Evolutionary conservation across 2,888 invertebrate genomes (phyloP), one percentile per base, ranked within the genome.

Genomic region (Liposcelis brunnea): DNA sequence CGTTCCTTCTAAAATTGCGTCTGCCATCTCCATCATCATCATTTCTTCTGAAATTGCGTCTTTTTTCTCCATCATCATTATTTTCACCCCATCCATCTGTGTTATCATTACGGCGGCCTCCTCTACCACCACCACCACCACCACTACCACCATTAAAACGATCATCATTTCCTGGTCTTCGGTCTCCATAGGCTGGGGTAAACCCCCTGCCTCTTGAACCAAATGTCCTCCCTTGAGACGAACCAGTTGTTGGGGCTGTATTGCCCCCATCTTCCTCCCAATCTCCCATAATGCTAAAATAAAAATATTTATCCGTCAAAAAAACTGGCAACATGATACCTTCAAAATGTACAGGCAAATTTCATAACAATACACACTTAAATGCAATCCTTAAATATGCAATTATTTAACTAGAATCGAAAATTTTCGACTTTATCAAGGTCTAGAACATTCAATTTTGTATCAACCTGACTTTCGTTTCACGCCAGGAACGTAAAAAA

Each of bases 121-220:
- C 63, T 0, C 65, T 57, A 2, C 65, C 63, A 7, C 64, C 60
- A 16, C 64, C 52, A 1, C 65, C 38, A 61, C 60, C 42, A 59
- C 65, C 63, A 7, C 64, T 59, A 16, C 64, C 52, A 1, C 65
- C 38, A 61, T 60, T 42, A 59, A 35, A n/a, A 7, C 48, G 36
- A 6, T 49, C 52, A 21, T 49, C 48, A 37, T 50, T 48, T 6
- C 48, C 48, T 38, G 50, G 48, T 15, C 48, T 44, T 6, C 44
- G 47, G 7, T 47, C 49, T 40, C 46, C 40, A 32, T 57, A 50
- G 53, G 57, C 51, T 52, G 60, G 51, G 2, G 47, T 43, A 46
- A 55, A 55, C 33, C 58, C 55, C 48, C 58, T 46, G 50, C 61
- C 57, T 51, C 35, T 4, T 10, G 15, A 14, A 10, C 35, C 35